Base-by-base conservation (phyloP, 2,888 invertebrate species). In the Lamellibrachia columna region DNA sequence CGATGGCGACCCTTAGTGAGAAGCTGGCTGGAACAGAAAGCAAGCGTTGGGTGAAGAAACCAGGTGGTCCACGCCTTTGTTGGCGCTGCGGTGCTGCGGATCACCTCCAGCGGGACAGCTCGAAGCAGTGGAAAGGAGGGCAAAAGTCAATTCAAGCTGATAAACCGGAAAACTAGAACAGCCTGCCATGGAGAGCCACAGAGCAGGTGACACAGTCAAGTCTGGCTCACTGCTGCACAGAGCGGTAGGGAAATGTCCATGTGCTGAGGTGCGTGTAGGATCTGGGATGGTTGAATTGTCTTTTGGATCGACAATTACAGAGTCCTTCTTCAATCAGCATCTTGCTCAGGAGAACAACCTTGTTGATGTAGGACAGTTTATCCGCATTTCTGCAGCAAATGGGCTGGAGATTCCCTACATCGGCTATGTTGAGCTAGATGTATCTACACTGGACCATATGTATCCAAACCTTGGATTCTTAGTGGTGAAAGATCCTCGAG, bases 201-300 rank as follows among this genome's bases (percentile, higher is more conserved):
- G 15, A 9, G 60, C 15, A 15, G 1, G 60, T 28, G 28, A 28
- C 28, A 28, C 28, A 9, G 9, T 9, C 15, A 3, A 3, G 3
- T 9, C 60, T 7, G 60, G 22, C 3, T 11, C 75, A 3, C 6
- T 22, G 6, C 4, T 22, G 22, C 22, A 22, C 15, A 75, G 75
- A 91, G 92, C 92, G n/a, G 58, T 93, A 53, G 92, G 92, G 52
- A 58, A 58, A 7, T 93, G 93, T 93, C 93, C 28, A 28, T 28
- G 28, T 28, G 28, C 93, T 11, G 92, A 93, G 60, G 90, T 92
- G 7, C n/a, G 11, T 2, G 75, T 93, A 1, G 90, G 53, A 28
- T 7, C 92, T 4, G 90, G 91, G 90, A 55, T 92, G 9, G 52
- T 52, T 7, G 90, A 92, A 9, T 2, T 93, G 93, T 92, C 90